phyloP scores from a whole-genome alignment of 2,888 invertebrate genomes.

The Lasioglossum figueresi region DNA sequence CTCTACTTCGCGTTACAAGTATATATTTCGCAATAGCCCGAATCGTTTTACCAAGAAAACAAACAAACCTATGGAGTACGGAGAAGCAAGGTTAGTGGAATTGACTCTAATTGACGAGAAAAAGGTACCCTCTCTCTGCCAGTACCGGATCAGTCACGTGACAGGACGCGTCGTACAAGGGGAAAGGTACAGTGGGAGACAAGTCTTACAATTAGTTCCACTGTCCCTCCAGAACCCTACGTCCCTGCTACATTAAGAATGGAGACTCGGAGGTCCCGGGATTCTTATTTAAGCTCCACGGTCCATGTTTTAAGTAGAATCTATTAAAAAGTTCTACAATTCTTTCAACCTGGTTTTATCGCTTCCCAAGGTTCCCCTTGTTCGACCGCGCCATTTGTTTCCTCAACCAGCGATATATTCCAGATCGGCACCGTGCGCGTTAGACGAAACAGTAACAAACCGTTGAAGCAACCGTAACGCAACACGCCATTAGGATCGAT shows the following conservation, averaged over 20 bases:
- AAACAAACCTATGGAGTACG: too few relatives aligned
- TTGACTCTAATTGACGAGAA: too few relatives aligned
- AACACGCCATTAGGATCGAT: slow-evolving; percentile 1
- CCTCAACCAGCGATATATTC: not conserved
- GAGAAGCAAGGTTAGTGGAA: too few relatives aligned
- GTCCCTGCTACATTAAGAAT: too few relatives aligned
- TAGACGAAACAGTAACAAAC: not conserved
- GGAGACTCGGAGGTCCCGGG: too few relatives aligned
- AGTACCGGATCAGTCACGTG: too few relatives aligned
- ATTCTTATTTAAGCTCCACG: not conserved
- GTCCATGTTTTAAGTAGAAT: not conserved
- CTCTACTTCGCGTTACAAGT: not conserved
- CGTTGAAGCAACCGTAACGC: not conserved
- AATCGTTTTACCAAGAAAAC: not conserved
- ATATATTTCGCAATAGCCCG: not conserved
- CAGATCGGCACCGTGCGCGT: not conserved
- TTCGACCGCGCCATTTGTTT: not conserved
- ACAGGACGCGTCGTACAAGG: too few relatives aligned
- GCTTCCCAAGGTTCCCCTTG: not conserved
- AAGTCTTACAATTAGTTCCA: too few relatives aligned
- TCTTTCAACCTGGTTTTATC: not conserved
- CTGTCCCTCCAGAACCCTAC: too few relatives aligned
- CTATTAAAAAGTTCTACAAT: not conserved
- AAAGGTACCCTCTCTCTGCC: too few relatives aligned
- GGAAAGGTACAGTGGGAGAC: too few relatives aligned